These are phyloP conservation scores for Candoia aspera DNA, from an alignment of 2,113 vertebrate species.

Conservation along the genomic window DNA sequence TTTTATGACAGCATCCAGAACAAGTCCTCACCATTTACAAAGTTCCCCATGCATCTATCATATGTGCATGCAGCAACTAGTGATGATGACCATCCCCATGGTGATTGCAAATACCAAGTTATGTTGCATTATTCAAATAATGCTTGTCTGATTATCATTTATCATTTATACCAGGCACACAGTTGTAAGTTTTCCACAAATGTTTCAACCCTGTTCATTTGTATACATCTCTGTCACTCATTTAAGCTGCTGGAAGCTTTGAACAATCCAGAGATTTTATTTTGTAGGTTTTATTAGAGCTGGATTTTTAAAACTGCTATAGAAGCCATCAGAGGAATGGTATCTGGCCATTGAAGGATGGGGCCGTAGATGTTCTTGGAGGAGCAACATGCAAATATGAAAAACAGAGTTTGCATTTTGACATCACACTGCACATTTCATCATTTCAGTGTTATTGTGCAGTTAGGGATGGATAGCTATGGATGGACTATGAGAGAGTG, in stretches of 20 bases:
- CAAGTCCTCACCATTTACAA: background rate
- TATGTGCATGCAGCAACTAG: background rate
- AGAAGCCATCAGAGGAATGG: background rate
- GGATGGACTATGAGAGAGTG: background rate
- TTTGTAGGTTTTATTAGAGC: background rate
- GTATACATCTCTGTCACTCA: background rate
- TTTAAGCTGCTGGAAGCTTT: background rate
- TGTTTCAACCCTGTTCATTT: background rate
- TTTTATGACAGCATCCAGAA: background rate
- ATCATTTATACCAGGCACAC: background rate
- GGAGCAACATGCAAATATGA: background rate
- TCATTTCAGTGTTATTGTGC: background rate
- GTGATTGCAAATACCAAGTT: background rate
- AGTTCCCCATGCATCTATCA: background rate
- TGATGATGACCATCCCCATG: background rate
- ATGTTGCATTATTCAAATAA: background rate
- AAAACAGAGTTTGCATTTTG: background rate
- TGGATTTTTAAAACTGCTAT: background rate
- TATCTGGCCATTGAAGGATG: background rate
- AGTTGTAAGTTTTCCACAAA: background rate
- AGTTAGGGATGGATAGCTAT: background rate
- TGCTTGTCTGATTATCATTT: background rate
- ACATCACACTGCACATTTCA: background rate
- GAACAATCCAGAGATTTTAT: background rate
- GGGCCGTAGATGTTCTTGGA: background rate